phyloP scores from a whole-genome alignment of 2,797 vertebrate species.

The Fratercula arctica region DNA sequence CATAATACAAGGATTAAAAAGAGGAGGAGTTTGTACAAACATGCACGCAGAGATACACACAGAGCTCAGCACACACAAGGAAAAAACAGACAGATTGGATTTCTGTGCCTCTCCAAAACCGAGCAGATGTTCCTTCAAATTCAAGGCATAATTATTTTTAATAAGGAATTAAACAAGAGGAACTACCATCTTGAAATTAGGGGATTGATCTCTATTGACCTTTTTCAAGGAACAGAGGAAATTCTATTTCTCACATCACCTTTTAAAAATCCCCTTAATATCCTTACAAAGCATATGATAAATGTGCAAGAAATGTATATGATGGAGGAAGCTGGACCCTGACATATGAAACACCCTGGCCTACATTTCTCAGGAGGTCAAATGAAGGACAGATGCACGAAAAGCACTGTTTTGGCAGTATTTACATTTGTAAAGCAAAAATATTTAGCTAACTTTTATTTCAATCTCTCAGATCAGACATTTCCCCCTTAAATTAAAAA shows the following conservation, averaged over 20 bases:
- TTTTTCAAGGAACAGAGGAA: background rate
- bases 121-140: slow-evolving; percentile 40
- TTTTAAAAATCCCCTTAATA: background rate
- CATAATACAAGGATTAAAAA: background rate
- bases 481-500: background rate
- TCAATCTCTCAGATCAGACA: background rate
- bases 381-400: slow-evolving; percentile 6
- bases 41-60: background rate
- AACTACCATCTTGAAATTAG: background rate
- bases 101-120: slow-evolving; percentile 13
- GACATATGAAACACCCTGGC: background rate
- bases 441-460: background rate
- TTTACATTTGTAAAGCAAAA: background rate
- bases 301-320: background rate
- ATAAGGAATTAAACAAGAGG: slow-evolving; percentile 25
- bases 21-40: background rate
- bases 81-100: slow-evolving; percentile 16
- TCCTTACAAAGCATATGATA: background rate
- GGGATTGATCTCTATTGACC: background rate
- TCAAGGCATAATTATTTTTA: slow-evolving; percentile 33
- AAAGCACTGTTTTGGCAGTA: background rate
- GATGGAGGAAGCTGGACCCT: background rate
- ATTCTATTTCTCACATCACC: background rate
- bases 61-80: background rate
- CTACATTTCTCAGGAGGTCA: background rate